phyloP scores from a whole-genome alignment of 1,140 invertebrate genomes.

The Sycobia sp. region DNA sequence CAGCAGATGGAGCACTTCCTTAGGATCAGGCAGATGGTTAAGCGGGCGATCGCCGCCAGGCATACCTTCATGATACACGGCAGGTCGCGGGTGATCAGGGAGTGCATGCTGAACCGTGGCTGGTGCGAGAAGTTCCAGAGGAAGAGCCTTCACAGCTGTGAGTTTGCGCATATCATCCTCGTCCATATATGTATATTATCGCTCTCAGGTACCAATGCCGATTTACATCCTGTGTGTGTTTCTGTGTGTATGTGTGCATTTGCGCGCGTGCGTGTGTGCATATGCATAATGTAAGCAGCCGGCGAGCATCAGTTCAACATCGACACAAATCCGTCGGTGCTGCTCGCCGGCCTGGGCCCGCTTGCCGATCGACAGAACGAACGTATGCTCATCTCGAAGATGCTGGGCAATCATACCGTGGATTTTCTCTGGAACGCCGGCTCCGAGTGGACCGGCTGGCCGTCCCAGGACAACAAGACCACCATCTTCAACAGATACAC shows the following conservation, averaged over 20 bases:
- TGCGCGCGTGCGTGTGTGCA: no score
- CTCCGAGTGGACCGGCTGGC: slow-evolving; percentile 78
- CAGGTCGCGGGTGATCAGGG: slow-evolving; percentile 51
- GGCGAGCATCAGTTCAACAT: slow-evolving; percentile 44
- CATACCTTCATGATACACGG: slow-evolving; percentile 59
- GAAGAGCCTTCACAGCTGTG: slow-evolving; percentile 33
- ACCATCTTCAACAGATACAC: slow-evolving; percentile 79
- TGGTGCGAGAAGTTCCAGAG: slow-evolving; percentile 58
- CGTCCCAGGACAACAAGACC: slow-evolving; percentile 65
- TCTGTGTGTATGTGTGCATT: no score
- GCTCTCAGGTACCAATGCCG: not conserved
- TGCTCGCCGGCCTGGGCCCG: slow-evolving; percentile 52
- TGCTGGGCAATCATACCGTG: slow-evolving; percentile 68
- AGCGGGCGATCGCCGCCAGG: slow-evolving; percentile 48
- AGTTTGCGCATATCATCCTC: not conserved
- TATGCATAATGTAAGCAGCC: no score
- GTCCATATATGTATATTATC: not conserved
- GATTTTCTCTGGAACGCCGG: slow-evolving; percentile 89
- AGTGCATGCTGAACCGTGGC: slow-evolving; percentile 53
- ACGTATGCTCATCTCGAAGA: slow-evolving; percentile 52
- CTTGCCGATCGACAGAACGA: slow-evolving; percentile 51
- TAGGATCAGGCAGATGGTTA: slow-evolving; percentile 50
- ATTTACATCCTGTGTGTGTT: no score
- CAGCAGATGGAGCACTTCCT: slow-evolving; percentile 45
- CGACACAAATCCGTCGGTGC: slow-evolving; percentile 48